Evolutionary conservation across 1,140 invertebrate species (phyloP).

Genomic region (Drosophila ananassae): DNA sequence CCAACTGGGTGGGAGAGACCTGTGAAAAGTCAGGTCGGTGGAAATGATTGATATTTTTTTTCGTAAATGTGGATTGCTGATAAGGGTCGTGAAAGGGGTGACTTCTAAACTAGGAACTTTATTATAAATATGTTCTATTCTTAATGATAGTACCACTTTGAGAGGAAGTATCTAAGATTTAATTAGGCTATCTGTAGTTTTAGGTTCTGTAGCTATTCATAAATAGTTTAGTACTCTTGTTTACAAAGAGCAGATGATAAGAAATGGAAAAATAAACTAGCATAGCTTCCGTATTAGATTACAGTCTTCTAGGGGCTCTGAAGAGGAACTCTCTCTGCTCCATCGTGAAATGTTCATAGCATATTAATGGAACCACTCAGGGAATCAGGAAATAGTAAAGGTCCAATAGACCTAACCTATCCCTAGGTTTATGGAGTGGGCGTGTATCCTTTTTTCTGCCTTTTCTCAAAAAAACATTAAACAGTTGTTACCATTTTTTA

Average conservation of each 20-base stretch:
- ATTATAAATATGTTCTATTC: neutral
- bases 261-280: neutral
- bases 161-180: neutral
- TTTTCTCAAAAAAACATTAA: conserved; percentile 1
- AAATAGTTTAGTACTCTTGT: neutral
- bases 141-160: neutral
- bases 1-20: neutral
- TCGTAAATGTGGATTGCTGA: conserved; percentile 8
- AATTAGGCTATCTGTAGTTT: neutral
- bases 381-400: neutral
- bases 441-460: neutral
- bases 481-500: conserved; percentile 29
- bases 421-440: conserved; percentile 12
- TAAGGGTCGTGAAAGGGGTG: conserved; percentile 30
- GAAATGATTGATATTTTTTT: conserved; percentile 55
- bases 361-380: conserved; percentile 22
- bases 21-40: conserved; percentile 35
- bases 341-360: neutral
- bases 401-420: conserved; percentile 15
- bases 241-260: neutral
- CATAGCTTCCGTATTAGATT: conserved; percentile 1
- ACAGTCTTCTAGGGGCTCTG: neutral
- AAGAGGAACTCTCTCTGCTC: too few relatives aligned
- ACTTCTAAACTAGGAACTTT: conserved; percentile 1
- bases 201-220: neutral